phyloP scores from a whole-genome alignment of 2,797 vertebrate genomes.

The Clamator glandarius region DNA sequence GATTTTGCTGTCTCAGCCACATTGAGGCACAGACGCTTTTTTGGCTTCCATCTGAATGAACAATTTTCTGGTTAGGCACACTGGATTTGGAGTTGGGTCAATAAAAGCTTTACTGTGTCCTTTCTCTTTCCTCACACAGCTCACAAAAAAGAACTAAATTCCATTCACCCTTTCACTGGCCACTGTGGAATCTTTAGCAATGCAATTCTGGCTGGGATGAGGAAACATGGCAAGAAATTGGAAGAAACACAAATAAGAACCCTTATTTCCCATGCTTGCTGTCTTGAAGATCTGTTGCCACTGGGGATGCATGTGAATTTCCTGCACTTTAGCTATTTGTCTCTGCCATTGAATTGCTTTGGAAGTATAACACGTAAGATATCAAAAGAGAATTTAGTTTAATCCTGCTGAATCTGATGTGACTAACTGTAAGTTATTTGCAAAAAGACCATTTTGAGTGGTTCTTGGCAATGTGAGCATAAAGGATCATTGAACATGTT shows the following conservation, averaged over 20 bases:
- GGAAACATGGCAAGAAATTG: conserved; percentile 77
- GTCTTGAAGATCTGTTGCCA: conserved; percentile 60
- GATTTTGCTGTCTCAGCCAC: conserved; percentile 80
- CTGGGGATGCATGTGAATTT: conserved; percentile 72
- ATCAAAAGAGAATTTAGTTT: conserved; percentile 65
- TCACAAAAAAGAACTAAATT: conserved; percentile 82
- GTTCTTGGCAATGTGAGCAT: conserved; percentile 48
- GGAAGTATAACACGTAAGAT: conserved; percentile 27
- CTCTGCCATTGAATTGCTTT: conserved; percentile 54
- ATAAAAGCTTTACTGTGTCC: conserved; percentile 82
- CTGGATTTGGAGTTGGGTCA: conserved; percentile 82
- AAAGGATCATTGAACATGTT: conserved; percentile 43
- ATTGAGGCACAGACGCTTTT: conserved; percentile 75
- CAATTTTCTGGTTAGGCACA: conserved; percentile 84
- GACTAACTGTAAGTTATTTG: conserved; percentile 55
- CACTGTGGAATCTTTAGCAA: conserved; percentile 80
- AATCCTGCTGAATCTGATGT: conserved; percentile 55
- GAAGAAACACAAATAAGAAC: conserved; percentile 76
- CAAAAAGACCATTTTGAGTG: conserved; percentile 31
- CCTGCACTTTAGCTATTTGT: conserved; percentile 63
- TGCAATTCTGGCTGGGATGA: conserved; percentile 72
- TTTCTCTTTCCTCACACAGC: conserved; percentile 78
- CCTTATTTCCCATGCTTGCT: conserved; percentile 71
- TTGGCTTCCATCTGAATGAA: conserved; percentile 82
- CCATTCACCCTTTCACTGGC: conserved; percentile 82